Conservation (phyloP, 2,888 invertebrate species). For the Tinea pellionella region DNA sequence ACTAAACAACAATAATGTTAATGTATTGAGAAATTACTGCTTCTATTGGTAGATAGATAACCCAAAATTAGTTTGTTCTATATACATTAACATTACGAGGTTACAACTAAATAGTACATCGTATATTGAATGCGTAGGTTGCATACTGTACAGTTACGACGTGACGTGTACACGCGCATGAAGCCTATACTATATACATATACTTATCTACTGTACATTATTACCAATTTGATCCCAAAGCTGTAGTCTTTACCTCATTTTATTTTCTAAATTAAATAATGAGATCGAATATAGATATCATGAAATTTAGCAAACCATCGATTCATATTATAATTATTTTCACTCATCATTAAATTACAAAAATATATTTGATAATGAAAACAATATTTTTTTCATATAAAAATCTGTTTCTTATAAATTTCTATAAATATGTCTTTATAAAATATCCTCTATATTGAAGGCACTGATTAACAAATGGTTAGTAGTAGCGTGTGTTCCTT, state of each 20-base stretch:
- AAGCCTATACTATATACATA: neutral
- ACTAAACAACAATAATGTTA: no score
- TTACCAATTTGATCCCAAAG: conserved; percentile 67
- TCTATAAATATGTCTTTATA: neutral
- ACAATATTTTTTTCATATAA: neutral
- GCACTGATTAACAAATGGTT: conserved; percentile 1
- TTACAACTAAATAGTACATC: no score
- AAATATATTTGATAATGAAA: neutral
- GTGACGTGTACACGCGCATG: no score
- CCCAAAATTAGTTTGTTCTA: no score
- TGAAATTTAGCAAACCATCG: conserved; percentile 39
- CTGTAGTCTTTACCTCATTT: conserved; percentile 62
- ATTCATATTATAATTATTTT: neutral
- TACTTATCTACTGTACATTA: conserved; percentile 7
- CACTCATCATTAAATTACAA: conserved; percentile 2
- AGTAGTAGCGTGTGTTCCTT: neutral
- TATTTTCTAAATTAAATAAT: conserved; percentile 69
- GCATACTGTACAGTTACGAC: no score
- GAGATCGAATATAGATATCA: conserved; percentile 65
- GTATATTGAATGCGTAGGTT: no score
- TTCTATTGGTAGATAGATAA: no score
- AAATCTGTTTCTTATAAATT: neutral
- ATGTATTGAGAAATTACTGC: no score
- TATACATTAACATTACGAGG: no score
- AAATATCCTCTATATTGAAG: neutral